These are phyloP conservation scores for Lepilemur ruficaudatus DNA, from an alignment of 2,797 vertebrate genomes.

Conservation along the genomic window DNA sequence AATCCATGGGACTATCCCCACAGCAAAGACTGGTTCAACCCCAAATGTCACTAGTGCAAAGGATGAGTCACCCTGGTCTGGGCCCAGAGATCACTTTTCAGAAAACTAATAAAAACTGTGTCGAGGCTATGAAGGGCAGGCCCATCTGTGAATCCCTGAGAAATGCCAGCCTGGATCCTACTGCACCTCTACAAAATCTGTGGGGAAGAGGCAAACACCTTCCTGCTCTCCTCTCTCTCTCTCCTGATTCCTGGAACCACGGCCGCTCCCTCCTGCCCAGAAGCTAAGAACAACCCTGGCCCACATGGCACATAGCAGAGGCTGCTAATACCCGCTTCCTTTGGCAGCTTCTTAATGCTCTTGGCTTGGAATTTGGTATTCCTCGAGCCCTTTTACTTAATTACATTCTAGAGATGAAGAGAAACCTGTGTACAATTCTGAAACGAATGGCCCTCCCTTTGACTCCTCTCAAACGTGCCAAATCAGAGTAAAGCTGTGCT, in stretches of 20 bases:
- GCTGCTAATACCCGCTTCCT: conserved; percentile 48
- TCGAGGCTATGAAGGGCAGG: neutral
- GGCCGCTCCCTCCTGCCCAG: neutral
- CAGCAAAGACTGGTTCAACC: neutral
- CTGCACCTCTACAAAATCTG: neutral
- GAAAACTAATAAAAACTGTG: neutral
- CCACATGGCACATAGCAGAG: conserved; percentile 28
- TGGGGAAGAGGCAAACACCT: neutral
- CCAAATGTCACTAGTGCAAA: neutral
- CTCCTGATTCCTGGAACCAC: neutral
- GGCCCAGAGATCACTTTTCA: neutral
- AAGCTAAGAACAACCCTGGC: conserved; percentile 21
- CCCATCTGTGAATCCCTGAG: neutral
- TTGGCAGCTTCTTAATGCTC: conserved; percentile 50
- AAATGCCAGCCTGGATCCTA: neutral
- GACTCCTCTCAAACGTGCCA: conserved; percentile 12
- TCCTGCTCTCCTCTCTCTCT: neutral
- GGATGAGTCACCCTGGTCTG: neutral
- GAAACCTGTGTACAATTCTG: conserved; percentile 15
- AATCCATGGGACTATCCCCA: neutral
- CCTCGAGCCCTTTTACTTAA: conserved; percentile 58
- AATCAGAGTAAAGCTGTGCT: neutral
- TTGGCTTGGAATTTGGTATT: conserved; percentile 62
- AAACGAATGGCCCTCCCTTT: neutral
- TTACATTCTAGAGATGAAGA: conserved; percentile 44